phyloP scores from a whole-genome alignment of 1,140 invertebrate species.

The Elymnias hypermnestra region DNA sequence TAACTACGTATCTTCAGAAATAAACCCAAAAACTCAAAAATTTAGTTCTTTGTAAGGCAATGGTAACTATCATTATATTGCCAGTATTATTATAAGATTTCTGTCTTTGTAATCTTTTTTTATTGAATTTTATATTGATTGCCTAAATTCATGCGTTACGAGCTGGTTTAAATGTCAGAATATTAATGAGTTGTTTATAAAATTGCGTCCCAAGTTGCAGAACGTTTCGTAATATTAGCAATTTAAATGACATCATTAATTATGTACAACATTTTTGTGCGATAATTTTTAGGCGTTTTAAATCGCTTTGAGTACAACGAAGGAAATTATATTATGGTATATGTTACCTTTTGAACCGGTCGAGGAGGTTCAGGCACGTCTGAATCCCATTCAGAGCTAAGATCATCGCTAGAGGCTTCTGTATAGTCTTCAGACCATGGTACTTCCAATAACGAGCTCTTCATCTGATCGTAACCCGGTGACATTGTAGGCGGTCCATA shows the following conservation, averaged over 20 bases:
- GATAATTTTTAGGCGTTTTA: too few relatives aligned
- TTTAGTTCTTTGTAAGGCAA: too few relatives aligned
- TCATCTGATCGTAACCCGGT: slow-evolving; percentile 87
- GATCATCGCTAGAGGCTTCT: slow-evolving; percentile 90
- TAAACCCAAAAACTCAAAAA: too few relatives aligned
- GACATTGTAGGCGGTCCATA: slow-evolving; percentile 65
- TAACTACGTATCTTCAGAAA: too few relatives aligned
- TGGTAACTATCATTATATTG: too few relatives aligned
- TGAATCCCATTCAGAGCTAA: slow-evolving; percentile 93
- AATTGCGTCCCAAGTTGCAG: not conserved
- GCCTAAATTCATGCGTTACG: not conserved
- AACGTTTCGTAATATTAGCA: slow-evolving; percentile 14
- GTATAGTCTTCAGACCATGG: slow-evolving; percentile 85
- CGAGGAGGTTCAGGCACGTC: slow-evolving; percentile 79
- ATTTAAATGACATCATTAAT: slow-evolving; percentile 9
- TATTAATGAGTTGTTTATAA: not conserved
- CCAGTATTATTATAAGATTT: too few relatives aligned
- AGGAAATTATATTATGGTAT: not conserved
- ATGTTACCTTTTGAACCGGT: slow-evolving; percentile 54
- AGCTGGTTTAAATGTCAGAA: not conserved
- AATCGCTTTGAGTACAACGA: too few relatives aligned
- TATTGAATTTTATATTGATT: not conserved
- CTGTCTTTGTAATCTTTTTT: too few relatives aligned
- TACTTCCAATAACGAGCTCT: slow-evolving; percentile 84
- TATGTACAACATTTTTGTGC: not conserved